These are phyloP conservation scores for Mugil cephalus DNA, from an alignment of 2,113 vertebrate genomes.

Conservation along the genomic window DNA sequence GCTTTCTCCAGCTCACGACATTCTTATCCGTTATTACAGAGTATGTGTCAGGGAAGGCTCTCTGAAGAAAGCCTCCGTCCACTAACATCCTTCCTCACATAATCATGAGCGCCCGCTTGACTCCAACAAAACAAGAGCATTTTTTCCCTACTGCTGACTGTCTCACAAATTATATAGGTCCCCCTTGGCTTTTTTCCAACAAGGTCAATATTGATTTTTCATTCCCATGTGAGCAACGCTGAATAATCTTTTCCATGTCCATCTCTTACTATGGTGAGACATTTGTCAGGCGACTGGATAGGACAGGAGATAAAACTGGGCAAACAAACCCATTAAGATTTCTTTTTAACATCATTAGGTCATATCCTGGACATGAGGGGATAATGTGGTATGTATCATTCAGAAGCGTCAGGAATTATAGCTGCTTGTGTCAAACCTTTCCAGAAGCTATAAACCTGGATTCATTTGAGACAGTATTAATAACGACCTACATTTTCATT, in stretches of 20 bases:
- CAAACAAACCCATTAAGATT: constrained; percentile 69
- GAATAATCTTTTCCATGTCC: constrained; percentile 64
- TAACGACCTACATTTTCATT: constrained; percentile 5
- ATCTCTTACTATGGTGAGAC: constrained; percentile 47
- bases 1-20: neutral
- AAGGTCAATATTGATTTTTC: constrained; percentile 76
- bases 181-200: constrained; percentile 53
- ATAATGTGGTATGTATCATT: constrained; percentile 38
- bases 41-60: constrained; percentile 48
- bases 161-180: constrained; percentile 55
- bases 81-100: constrained; percentile 31
- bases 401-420: constrained; percentile 44
- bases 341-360: constrained; percentile 64
- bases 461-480: constrained; percentile 2
- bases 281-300: constrained; percentile 61
- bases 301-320: constrained; percentile 54
- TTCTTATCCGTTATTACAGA: constrained; percentile 58
- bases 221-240: constrained; percentile 57
- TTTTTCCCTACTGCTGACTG: constrained; percentile 49
- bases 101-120: constrained; percentile 8
- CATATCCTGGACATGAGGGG: constrained; percentile 47
- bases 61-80: constrained; percentile 28
- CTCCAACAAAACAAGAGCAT: constrained; percentile 14
- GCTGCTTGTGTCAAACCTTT: constrained; percentile 20
- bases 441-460: constrained; percentile 11